These are phyloP conservation scores for Trachythela sp. DNA, from an alignment of 64 coral and sea anemone species.

Conservation along the genomic window DNA sequence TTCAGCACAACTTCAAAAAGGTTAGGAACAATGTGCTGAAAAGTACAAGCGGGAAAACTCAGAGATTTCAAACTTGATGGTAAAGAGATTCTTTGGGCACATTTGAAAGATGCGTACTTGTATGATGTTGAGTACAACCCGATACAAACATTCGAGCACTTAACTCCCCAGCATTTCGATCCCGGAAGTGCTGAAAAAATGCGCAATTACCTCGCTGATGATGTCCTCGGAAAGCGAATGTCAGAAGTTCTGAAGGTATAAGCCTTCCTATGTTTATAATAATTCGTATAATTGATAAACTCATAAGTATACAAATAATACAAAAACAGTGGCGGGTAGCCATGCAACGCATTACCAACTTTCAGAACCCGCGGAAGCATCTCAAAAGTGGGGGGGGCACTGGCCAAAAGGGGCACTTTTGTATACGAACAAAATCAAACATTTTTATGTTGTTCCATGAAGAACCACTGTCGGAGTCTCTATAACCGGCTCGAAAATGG, in stretches of 20 bases:
- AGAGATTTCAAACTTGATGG: conserved; percentile 28
- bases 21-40: conserved; percentile 36
- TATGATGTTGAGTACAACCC: conserved; percentile 8
- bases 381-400: too few relatives aligned
- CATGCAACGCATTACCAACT: too few relatives aligned
- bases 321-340: too few relatives aligned
- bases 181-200: too few relatives aligned
- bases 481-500: too few relatives aligned
- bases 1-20: conserved; percentile 42
- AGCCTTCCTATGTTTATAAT: not conserved
- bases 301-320: not conserved
- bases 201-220: too few relatives aligned
- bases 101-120: conserved; percentile 22
- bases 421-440: too few relatives aligned
- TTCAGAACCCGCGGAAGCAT: too few relatives aligned
- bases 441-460: too few relatives aligned
- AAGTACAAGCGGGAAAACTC: conserved; percentile 20
- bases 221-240: too few relatives aligned
- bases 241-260: conserved; percentile 33
- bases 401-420: too few relatives aligned
- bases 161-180: not conserved
- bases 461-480: too few relatives aligned
- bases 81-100: conserved; percentile 32
- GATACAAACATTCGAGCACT: not conserved
- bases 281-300: not conserved